phyloP scores from a whole-genome alignment of 2,113 vertebrate species.

The Mus musculus region DNA sequence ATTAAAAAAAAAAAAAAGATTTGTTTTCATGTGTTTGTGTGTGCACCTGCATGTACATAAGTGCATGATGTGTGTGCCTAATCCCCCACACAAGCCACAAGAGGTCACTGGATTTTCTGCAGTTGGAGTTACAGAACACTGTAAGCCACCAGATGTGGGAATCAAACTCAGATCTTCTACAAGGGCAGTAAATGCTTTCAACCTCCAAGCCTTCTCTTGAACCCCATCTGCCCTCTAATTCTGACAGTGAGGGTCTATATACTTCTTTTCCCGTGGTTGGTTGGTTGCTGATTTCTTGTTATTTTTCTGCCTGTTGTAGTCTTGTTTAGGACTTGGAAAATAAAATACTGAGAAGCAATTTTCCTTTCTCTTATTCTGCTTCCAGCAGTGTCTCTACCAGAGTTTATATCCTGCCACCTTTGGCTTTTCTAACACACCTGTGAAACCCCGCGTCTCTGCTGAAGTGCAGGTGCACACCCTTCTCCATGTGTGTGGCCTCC shows the following conservation, averaged over 20 bases:
- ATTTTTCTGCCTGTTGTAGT: neutral
- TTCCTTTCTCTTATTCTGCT: neutral
- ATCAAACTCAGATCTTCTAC: neutral
- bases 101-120: neutral
- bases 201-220: neutral
- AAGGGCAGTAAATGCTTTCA: neutral
- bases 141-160: neutral
- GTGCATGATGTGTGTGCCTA: neutral
- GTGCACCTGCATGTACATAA: neutral
- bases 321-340: slow-evolving; percentile 28
- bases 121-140: neutral
- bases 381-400: neutral
- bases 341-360: neutral
- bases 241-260: neutral
- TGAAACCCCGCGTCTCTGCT: neutral
- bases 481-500: neutral
- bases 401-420: neutral
- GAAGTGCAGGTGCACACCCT: neutral
- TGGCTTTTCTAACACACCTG: neutral
- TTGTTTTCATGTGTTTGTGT: neutral
- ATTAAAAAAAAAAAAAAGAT: neutral
- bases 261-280: slow-evolving; percentile 37
- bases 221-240: neutral
- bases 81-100: neutral
- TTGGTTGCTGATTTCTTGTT: neutral